Evolutionary conservation across 2,888 invertebrate genomes (phyloP).

Genomic region (Scaptomyza parva): DNA sequence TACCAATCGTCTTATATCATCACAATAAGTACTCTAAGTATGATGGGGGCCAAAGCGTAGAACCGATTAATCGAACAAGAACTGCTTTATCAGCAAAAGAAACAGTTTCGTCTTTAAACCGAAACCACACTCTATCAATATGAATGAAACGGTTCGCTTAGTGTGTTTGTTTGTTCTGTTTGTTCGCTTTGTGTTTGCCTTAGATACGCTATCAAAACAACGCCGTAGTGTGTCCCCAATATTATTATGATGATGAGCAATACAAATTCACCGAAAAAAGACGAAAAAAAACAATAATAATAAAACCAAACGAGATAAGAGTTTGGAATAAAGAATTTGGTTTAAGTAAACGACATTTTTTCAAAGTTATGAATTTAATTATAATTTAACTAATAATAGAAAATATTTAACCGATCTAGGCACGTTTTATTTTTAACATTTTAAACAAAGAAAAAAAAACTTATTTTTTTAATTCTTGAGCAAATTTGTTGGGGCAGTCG

Average conservation of each 20-base stretch:
- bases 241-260: constrained; percentile 36
- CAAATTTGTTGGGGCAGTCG: constrained; percentile 45
- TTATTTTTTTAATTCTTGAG: constrained; percentile 17
- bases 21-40: constrained; percentile 7
- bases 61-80: constrained; percentile 29
- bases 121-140: constrained; percentile 27
- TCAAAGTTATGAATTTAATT: constrained; percentile 12
- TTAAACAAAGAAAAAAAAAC: constrained; percentile 16
- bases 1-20: constrained; percentile 34
- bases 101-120: constrained; percentile 36
- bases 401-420: constrained; percentile 24
- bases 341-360: constrained; percentile 25
- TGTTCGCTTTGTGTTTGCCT: constrained; percentile 42
- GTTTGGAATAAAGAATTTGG: constrained; percentile 4
- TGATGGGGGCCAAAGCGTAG: constrained; percentile 11
- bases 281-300: background rate
- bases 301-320: constrained; percentile 43
- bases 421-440: constrained; percentile 45
- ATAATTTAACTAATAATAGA: constrained; percentile 18
- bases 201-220: constrained; percentile 65
- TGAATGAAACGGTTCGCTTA: constrained; percentile 34
- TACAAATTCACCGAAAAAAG: constrained; percentile 23
- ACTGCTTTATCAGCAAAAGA: constrained; percentile 51
- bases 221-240: constrained; percentile 45
- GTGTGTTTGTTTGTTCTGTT: constrained; percentile 5